A percentile compares a stretch with the other conserved stretches of the same genome.
Conservation (phyloP, 2,113 vertebrate species). For the Phrynosoma blainvillii region DNA sequence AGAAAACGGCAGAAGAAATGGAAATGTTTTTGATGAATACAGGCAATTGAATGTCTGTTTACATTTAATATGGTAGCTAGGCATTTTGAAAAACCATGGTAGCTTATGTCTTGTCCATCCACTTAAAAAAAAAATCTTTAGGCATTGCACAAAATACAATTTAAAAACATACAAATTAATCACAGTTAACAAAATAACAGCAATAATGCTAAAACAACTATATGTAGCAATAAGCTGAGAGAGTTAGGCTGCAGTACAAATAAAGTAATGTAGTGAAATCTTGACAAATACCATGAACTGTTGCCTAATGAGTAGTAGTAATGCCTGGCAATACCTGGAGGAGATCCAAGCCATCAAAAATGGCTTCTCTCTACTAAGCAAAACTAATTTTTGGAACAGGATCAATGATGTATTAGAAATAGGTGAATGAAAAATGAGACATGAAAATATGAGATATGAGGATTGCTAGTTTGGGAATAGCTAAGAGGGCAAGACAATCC, state of each 20-base stretch:
- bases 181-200: not conserved
- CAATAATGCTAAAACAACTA: not conserved
- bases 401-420: not conserved
- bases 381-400: not conserved
- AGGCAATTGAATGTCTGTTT: constrained; percentile 3
- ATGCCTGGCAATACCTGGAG: not conserved
- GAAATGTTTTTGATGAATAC: constrained; percentile 39
- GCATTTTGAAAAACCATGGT: constrained; percentile 36
- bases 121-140: not conserved
- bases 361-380: not conserved
- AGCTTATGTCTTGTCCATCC: not conserved
- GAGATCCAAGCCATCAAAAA: not conserved
- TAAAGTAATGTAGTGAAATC: not conserved
- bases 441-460: no score
- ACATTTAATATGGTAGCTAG: not conserved
- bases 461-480: not conserved
- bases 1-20: constrained; percentile 23
- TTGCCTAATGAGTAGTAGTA: not conserved
- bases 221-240: not conserved
- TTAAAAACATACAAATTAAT: not conserved
- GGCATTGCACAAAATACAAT: not conserved
- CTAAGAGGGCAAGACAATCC: not conserved
- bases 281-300: not conserved
- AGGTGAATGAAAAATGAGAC: no score
- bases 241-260: not conserved